Conservation (phyloP, 35 echinoderm and acorn worm genomes). For the Lytechinus pictus region DNA sequence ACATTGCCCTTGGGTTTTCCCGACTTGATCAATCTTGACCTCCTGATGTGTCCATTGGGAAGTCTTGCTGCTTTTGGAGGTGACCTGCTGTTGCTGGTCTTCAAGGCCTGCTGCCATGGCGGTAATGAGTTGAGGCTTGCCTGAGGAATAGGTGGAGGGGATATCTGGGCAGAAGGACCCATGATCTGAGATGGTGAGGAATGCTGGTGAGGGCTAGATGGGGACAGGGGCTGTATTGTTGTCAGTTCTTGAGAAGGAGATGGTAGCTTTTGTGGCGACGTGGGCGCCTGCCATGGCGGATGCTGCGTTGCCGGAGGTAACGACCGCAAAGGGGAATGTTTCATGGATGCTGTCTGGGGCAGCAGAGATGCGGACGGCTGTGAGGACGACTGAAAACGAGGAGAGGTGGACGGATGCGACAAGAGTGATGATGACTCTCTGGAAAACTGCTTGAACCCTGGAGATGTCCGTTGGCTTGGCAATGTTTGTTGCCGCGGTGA, state of each 20-base stretch:
- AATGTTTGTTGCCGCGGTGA: neutral
- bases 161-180: neutral
- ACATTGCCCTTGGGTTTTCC: constrained; percentile 46
- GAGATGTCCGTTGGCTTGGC: neutral
- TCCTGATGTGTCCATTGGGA: constrained; percentile 37
- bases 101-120: constrained; percentile 36
- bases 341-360: constrained; percentile 12
- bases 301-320: neutral
- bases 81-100: neutral
- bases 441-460: neutral
- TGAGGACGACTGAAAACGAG: neutral
- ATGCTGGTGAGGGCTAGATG: neutral
- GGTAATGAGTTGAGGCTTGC: constrained; percentile 36
- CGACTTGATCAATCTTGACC: constrained; percentile 45
- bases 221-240: neutral
- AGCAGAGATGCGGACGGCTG: neutral
- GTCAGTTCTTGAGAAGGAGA: neutral
- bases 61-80: neutral
- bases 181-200: neutral
- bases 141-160: neutral
- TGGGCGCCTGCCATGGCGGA: neutral
- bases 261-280: neutral
- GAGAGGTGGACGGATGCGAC: neutral
- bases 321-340: neutral
- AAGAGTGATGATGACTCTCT: neutral